Conservation (phyloP, 1,140 invertebrate genomes). For the Bombus ignitus region DNA sequence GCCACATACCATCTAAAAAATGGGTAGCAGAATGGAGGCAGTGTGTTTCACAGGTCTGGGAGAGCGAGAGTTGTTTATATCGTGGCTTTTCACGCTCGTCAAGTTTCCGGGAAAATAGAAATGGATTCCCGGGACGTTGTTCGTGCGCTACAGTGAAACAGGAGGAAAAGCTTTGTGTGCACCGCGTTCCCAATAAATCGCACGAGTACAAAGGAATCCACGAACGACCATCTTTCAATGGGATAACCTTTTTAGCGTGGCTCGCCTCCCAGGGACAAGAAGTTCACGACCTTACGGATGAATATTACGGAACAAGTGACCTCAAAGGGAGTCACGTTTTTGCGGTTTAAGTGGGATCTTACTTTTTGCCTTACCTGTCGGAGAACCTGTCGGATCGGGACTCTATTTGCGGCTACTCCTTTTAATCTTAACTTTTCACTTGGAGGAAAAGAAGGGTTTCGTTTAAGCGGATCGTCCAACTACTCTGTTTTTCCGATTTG, state of each 20-base stretch:
- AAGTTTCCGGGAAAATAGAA: slow-evolving; percentile 15
- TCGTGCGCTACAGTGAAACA: not conserved
- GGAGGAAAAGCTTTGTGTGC: slow-evolving; percentile 13
- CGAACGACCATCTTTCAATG: not conserved
- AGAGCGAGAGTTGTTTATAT: not conserved
- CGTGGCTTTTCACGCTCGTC: slow-evolving; percentile 12
- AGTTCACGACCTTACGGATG: slow-evolving; percentile 24
- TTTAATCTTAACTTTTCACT: slow-evolving; percentile 14
- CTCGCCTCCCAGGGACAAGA: not conserved
- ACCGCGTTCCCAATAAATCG: slow-evolving; percentile 25
- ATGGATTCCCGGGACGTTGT: not conserved
- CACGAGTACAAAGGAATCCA: not conserved
- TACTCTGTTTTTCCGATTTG: not conserved
- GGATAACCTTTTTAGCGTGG: slow-evolving; percentile 13
- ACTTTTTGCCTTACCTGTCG: not conserved
- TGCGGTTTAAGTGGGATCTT: not conserved
- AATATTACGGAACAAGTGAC: slow-evolving; percentile 32
- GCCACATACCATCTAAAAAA: not conserved
- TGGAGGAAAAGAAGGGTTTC: not conserved
- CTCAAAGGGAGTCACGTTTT: slow-evolving; percentile 21
- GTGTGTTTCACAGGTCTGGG: not conserved
- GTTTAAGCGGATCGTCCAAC: not conserved
- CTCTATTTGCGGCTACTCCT: slow-evolving; percentile 3
- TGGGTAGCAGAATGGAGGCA: not conserved
- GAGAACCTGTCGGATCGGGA: not conserved